Evolutionary conservation across 1,140 invertebrate genomes (phyloP), one percentile per base, ranked within the genome.

Genomic region (Ooceraea biroi): DNA sequence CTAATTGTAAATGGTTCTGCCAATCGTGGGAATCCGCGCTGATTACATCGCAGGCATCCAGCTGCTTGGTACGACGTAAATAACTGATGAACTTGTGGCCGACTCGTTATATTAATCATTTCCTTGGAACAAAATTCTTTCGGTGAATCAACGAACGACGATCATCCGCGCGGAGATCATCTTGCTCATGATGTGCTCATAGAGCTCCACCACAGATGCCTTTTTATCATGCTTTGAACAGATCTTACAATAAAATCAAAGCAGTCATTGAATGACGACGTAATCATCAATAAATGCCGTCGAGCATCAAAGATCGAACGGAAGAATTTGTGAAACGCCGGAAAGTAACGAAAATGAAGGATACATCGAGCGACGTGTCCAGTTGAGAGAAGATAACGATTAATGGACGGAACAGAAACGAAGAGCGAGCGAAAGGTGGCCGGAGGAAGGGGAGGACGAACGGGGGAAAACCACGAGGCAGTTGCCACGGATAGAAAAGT

Each of bases 1-100:
- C 72, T 89, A 89, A 90, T 89, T 89, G 88, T 85, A 88, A 88
- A 86, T 72, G 78, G 63, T 74, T 86, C 73, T 83, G 68, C 82
- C 78, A 84, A 89, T 89, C 89, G 89, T 90, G 89, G 68, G 88
- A 90, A 90, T 84, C 72, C 44, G 78, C 57, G 57, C 55, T 85
- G 78, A 89, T 88, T 84, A 87, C 55, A 89, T 87, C 63, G 83
- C 74, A 66, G 22, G 48, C 73, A 55, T 83, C 36, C 46, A 69
- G 55, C 50, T 52, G 52, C 48, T 66, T 41, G 25, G 5, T 36
- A 36, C n/a, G 50, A 76, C 46, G 50, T 76, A 76, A 88, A 50
- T 76, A 76, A 88, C 73, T 85, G 85, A 87, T 85, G 83, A 87
- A 76, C 73, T 48, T 57, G 52, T 30, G 30, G 25, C 7, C 50